phyloP scores from a whole-genome alignment of 2,113 vertebrate genomes.

The Lutjanus erythropterus region DNA sequence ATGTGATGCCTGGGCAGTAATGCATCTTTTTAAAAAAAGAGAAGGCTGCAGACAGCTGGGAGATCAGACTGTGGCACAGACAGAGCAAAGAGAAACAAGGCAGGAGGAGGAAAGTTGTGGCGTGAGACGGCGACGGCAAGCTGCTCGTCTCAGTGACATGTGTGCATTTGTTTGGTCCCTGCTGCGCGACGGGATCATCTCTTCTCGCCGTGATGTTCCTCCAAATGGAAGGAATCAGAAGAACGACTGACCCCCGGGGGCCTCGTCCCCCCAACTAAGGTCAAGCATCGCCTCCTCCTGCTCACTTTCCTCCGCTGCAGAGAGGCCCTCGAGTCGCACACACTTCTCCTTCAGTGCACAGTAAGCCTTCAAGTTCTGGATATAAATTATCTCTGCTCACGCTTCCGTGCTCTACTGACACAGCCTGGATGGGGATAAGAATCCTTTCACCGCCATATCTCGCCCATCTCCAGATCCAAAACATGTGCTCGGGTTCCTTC shows the following conservation, averaged over 20 bases:
- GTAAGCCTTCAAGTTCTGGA: constrained; percentile 41
- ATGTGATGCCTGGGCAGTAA: not conserved
- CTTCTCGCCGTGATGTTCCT: not conserved
- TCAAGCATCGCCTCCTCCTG: constrained; percentile 28
- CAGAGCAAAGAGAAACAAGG: constrained; percentile 17
- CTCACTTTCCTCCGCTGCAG: constrained; percentile 2
- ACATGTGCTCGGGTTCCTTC: constrained; percentile 50
- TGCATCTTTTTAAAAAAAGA: not conserved
- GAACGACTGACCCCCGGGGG: constrained; percentile 18
- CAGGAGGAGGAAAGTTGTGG: not conserved
- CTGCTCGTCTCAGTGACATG: constrained; percentile 25
- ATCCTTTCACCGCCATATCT: constrained; percentile 43
- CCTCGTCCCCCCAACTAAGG: constrained; percentile 18
- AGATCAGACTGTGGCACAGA: not conserved
- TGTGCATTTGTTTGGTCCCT: constrained; percentile 50
- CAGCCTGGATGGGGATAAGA: constrained; percentile 27
- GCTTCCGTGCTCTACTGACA: constrained; percentile 35
- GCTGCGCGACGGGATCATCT: constrained; percentile 25
- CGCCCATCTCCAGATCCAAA: constrained; percentile 30
- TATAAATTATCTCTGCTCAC: constrained; percentile 54
- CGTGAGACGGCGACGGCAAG: constrained; percentile 6
- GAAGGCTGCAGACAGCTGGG: not conserved
- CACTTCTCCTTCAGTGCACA: constrained; percentile 35
- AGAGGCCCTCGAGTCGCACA: constrained; percentile 27
- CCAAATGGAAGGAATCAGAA: constrained; percentile 38